Percentiles rank a stretch among this genome's conserved stretches.
These are phyloP conservation scores for Dolomedes plantarius DNA, from an alignment of 2,888 invertebrate genomes.

Conservation along the genomic window DNA sequence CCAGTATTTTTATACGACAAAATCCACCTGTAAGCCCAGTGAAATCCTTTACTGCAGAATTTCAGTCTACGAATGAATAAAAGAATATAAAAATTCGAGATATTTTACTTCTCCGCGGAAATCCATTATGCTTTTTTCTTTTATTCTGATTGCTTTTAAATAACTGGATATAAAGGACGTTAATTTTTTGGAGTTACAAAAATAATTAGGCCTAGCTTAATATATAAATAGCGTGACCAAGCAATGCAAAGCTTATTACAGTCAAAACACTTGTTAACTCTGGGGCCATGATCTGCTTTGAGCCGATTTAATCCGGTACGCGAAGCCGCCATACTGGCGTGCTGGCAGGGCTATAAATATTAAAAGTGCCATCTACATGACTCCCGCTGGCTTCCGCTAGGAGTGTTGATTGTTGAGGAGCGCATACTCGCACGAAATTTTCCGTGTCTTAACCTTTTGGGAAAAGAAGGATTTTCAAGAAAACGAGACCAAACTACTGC, in stretches of 20 bases:
- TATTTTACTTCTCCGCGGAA: too few species aligned
- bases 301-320: constrained; percentile 28
- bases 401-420: constrained; percentile 58
- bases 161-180: too few species aligned
- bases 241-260: constrained; percentile 24
- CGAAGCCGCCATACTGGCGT: constrained; percentile 50
- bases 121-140: too few species aligned
- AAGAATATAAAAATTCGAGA: too few species aligned
- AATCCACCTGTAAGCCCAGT: too few species aligned
- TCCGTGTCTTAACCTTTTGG: constrained; percentile 51
- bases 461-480: constrained; percentile 44
- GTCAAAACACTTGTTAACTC: constrained; percentile 53
- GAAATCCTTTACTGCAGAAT: too few species aligned
- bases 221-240: constrained; percentile 3
- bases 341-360: constrained; percentile 50
- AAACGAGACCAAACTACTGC: constrained; percentile 22
- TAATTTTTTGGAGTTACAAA: neutral
- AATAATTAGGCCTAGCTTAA: neutral
- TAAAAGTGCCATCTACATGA: constrained; percentile 61
- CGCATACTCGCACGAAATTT: constrained; percentile 48
- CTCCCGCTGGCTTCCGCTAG: constrained; percentile 47
- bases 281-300: constrained; percentile 24
- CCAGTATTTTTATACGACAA: too few species aligned
- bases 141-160: too few species aligned
- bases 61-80: too few species aligned